phyloP scores from a whole-genome alignment of 2,888 invertebrate species.

The Halocaridina rubra region DNA sequence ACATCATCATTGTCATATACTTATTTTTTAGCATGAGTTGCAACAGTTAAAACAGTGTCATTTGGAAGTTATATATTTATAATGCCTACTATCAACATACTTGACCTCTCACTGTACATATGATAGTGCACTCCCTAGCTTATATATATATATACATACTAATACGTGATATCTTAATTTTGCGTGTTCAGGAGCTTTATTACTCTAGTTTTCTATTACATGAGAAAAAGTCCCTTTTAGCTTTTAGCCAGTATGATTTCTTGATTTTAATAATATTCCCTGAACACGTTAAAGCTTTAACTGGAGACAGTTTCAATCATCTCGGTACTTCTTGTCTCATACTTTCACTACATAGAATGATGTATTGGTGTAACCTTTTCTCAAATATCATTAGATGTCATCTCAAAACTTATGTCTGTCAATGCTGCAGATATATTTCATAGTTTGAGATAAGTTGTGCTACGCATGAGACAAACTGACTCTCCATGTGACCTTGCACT shows the following conservation, averaged over 20 bases:
- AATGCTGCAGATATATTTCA: not conserved
- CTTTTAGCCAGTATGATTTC: not conserved
- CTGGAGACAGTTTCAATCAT: constrained; percentile 11
- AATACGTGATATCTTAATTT: constrained; percentile 23
- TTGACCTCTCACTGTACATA: constrained; percentile 43
- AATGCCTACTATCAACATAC: constrained; percentile 30
- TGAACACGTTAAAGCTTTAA: constrained; percentile 31
- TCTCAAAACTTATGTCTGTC: too few species aligned
- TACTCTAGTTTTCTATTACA: not conserved
- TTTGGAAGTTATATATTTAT: constrained; percentile 22
- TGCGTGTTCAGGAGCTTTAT: constrained; percentile 4
- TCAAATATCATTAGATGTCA: too few species aligned
- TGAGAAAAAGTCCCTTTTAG: not conserved
- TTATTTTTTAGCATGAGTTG: constrained; percentile 28
- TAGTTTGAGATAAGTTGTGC: not conserved
- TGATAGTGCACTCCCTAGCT: constrained; percentile 40
- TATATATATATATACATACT: constrained; percentile 33
- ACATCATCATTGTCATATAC: constrained; percentile 12
- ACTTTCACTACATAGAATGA: too few species aligned
- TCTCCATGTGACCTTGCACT: constrained; percentile 23
- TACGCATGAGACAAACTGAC: not conserved
- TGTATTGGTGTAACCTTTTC: too few species aligned
- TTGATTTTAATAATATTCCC: not conserved
- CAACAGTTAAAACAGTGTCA: constrained; percentile 29
- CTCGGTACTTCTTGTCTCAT: constrained; percentile 1